Conservation (phyloP, 2,797 vertebrate genomes). For the Oreonectes daqikongensis region DNA sequence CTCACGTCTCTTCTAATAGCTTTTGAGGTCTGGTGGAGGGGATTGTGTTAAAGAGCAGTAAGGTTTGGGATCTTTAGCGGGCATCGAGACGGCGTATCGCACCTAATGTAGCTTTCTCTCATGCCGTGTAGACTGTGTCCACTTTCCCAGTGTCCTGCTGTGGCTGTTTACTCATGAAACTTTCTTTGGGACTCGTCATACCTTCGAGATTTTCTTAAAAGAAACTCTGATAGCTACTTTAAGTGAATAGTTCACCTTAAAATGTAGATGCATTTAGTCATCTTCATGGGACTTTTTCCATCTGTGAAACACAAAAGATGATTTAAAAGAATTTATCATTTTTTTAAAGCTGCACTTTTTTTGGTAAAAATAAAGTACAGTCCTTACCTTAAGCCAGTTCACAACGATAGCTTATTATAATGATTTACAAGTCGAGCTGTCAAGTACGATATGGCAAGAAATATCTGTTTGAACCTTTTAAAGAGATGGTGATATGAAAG, state of each 20-base stretch:
- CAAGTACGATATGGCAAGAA: no score
- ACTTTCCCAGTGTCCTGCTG: slow-evolving; percentile 7
- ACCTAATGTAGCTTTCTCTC: neutral
- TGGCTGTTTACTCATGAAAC: slow-evolving; percentile 12
- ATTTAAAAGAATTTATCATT: no score
- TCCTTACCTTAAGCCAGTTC: no score
- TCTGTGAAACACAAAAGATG: no score
- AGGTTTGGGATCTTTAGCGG: slow-evolving; percentile 31
- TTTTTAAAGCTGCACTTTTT: neutral
- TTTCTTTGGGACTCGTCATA: neutral
- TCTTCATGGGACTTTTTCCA: no score
- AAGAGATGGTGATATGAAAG: no score
- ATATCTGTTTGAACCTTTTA: neutral
- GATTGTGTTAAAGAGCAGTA: slow-evolving; percentile 37
- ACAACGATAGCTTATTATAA: neutral
- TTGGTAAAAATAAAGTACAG: no score
- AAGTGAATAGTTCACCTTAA: slow-evolving; percentile 19
- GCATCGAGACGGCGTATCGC: neutral
- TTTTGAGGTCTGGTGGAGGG: slow-evolving; percentile 56
- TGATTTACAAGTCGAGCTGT: no score
- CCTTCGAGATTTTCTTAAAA: neutral
- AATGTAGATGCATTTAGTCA: neutral
- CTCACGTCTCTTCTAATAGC: slow-evolving; percentile 59
- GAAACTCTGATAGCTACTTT: neutral
- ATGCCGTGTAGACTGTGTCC: slow-evolving; percentile 9